Base-by-base conservation (phyloP, 2,797 vertebrate species). In the Borostomias antarcticus region DNA sequence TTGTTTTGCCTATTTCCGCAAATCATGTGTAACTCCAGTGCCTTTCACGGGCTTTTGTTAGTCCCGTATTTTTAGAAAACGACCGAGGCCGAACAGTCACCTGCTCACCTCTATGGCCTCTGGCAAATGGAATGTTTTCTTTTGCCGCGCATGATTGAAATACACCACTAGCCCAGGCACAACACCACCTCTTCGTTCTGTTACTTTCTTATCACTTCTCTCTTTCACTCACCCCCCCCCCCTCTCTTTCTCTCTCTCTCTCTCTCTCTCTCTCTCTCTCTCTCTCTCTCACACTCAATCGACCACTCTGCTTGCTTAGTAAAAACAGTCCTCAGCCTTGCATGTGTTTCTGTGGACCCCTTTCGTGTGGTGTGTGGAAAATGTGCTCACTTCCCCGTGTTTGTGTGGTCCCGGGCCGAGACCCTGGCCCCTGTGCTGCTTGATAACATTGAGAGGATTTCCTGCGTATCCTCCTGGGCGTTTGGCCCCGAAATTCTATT, bases 361-460 rank as follows among this genome's bases (percentile, higher is more conserved):
- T 54, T 21, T 66, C 40, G 0, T 13, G 1, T 19, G 9, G 58
- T 69, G 48, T 64, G 28, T 43, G 30, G 37, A 37, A 56, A 51
- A n/a, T 3, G 19, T 58, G 40, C 62, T 64, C 57, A 68, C 72
- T 77, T 70, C 72, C 57, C 17, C 54, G 9, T 73, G 52, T 59
- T 60, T 70, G 37, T 66, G 68, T 74, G 77, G 73, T 69, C 21
- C 11, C 63, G 25, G 30, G 29, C 66, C 58, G 76, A 79, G 64
- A 69, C 77, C 73, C 65, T 32, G 40, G 68, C 68, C 69, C 74
- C 80, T 86, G 80, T 76, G 62, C 40, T 66, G 64, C 43, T 68
- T 70, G 82, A 81, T 82, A 84, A 82, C 79, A 74, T 59, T 33
- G 30, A 54, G 71, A 83, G 82, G 82, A 81, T 77, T 75, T 84